Percentiles rank a stretch among this genome's conserved stretches.
Conservation (phyloP, 1,140 invertebrate genomes). For the Drosophila tani region DNA sequence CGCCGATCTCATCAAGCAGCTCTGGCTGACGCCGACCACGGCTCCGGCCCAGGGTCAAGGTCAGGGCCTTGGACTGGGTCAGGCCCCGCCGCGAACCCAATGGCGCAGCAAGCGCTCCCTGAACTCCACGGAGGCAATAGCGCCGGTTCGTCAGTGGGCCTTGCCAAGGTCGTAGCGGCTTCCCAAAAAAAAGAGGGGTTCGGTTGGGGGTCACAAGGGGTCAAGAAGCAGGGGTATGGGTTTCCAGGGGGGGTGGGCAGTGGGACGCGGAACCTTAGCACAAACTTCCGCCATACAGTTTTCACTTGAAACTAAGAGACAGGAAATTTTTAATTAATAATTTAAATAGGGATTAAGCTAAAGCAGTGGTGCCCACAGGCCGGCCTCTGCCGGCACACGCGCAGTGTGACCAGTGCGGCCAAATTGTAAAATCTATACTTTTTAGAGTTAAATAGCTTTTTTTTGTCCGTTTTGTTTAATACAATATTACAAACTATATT, state of each 20-base stretch:
- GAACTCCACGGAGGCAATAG: conserved; percentile 6
- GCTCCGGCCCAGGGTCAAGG: conserved; percentile 8
- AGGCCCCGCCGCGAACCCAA: conserved; percentile 12
- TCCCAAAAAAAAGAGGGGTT: too few species aligned
- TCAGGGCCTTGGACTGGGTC: conserved; percentile 7
- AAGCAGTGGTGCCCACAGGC: too few species aligned
- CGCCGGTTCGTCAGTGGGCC: conserved; percentile 53
- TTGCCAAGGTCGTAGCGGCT: conserved; percentile 60
- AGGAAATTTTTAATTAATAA: too few species aligned
- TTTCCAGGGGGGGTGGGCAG: conserved; percentile 12
- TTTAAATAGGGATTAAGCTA: too few species aligned
- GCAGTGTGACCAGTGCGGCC: too few species aligned
- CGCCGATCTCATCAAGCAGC: conserved; percentile 92
- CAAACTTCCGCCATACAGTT: conserved; percentile 24
- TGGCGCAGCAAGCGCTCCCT: conserved; percentile 54
- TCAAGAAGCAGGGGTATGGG: conserved; percentile 7
- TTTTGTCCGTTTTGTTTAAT: too few species aligned
- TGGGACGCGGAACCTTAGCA: conserved; percentile 32
- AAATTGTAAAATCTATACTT: too few species aligned
- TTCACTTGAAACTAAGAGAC: neutral
- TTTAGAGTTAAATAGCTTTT: too few species aligned
- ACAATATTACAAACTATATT: too few species aligned
- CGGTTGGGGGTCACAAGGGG: neutral
- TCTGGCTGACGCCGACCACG: conserved; percentile 86
- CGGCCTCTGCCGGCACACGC: too few species aligned